Evolutionary conservation across 1,140 invertebrate species (phyloP), one percentile per base, ranked within the genome.

Genomic region (Caenorhabditis remanei): DNA sequence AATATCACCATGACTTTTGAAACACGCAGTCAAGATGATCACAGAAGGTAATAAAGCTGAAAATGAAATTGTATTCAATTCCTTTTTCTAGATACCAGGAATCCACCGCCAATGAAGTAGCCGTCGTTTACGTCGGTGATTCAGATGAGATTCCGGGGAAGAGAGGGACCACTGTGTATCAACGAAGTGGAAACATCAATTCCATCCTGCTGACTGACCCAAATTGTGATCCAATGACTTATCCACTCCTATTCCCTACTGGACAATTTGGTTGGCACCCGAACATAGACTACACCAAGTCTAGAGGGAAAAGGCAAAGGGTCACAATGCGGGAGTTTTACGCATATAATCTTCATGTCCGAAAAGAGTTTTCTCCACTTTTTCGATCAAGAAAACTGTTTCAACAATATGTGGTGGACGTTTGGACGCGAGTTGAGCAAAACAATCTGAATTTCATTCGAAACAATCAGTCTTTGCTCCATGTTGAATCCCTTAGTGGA

Each of bases 321-420:
- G 32, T 88, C 19, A 75, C 84, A 19, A 88, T 48, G 32, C 56
- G 13, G 50, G 46, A 88, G 43, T 88, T 83, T 21, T 85, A 61
- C 61, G 14, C 43, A 13, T 87, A 50, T 46, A 19, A 71, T 32
- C 83, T 87, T 40, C 43, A 32, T 40, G 61, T 71, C 53, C 55
- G 83, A 13, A 75, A 82, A 41, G 16, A 9, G 13, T 89, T 89
- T 75, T 87, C 40, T 65, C 87, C 82, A 14, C 8, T 89, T 48
- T 56, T 19, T 19, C 65, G 40, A 24, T 87, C 83, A 11, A 46
- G 88, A 63, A 41, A 56, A 46, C 87, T 89, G 4, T 85, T 88
- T 46, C 88, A 89, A 75, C 88, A 89, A 53, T 89, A 61, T 43
- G 21, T 88, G 11, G 88, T 89, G 21, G 88, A 88, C 43, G 16